Percentiles rank a stretch among this genome's conserved stretches.
phyloP scores from a whole-genome alignment of 2,888 invertebrate species.

The Nyleta sp. region DNA sequence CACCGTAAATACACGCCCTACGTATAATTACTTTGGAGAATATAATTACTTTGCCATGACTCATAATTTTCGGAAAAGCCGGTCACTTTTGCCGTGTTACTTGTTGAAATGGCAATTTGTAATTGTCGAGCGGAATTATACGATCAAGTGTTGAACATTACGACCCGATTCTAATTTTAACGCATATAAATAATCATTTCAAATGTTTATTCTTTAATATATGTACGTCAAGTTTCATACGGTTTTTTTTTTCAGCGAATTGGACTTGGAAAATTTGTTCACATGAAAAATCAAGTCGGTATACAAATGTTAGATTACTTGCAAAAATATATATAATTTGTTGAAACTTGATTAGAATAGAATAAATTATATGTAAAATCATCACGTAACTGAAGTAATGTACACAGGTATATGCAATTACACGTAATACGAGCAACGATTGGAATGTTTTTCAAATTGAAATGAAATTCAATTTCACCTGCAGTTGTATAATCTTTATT shows the following conservation, averaged over 20 bases:
- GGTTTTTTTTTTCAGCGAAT: too few relatives aligned
- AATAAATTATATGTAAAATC: constrained; percentile 17
- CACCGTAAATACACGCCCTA: constrained; percentile 29
- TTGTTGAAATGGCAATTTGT: too few relatives aligned
- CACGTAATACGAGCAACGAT: constrained; percentile 19
- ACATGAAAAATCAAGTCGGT: too few relatives aligned
- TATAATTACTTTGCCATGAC: constrained; percentile 42
- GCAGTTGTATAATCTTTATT: constrained; percentile 27
- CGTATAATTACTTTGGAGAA: constrained; percentile 43
- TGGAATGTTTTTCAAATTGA: neutral
- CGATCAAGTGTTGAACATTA: neutral
- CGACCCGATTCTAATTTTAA: too few relatives aligned
- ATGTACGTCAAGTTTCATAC: too few relatives aligned
- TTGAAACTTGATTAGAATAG: constrained; percentile 6
- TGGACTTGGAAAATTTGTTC: too few relatives aligned
- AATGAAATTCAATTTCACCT: constrained; percentile 21
- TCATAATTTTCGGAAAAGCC: constrained; percentile 43
- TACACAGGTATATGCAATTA: constrained; percentile 21
- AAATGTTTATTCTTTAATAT: too few relatives aligned
- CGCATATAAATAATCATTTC: too few relatives aligned
- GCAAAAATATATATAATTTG: neutral
- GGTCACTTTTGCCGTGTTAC: constrained; percentile 1
- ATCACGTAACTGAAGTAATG: constrained; percentile 18
- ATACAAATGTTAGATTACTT: too few relatives aligned
- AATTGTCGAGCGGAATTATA: too few relatives aligned